Conservation (phyloP, 2,797 vertebrate species). For the Leuciscus waleckii region DNA sequence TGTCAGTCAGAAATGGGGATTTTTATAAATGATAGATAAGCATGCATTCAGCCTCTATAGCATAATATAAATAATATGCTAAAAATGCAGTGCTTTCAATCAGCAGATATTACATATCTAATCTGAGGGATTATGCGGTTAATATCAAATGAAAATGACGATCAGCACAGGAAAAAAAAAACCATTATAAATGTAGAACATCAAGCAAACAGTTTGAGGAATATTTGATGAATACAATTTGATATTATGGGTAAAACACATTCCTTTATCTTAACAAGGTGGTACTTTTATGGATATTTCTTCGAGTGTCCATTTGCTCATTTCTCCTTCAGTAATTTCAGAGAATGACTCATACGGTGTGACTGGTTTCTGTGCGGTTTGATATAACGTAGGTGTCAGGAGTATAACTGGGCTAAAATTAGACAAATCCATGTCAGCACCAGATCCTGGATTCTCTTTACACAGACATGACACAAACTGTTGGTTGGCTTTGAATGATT, state of each 20-base stretch:
- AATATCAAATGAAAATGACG: neutral
- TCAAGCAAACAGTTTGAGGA: neutral
- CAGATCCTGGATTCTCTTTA: neutral
- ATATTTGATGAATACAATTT: too few relatives aligned
- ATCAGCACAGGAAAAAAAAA: neutral
- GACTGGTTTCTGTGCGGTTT: neutral
- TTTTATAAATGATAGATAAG: neutral
- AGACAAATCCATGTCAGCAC: slow-evolving; percentile 1
- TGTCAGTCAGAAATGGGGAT: neutral
- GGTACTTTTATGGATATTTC: neutral
- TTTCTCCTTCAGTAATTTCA: slow-evolving; percentile 1
- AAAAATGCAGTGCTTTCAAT: neutral
- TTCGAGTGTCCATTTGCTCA: neutral
- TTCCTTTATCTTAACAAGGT: neutral
- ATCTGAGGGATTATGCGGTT: neutral
- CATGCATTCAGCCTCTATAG: neutral
- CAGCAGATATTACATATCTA: neutral
- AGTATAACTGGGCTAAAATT: slow-evolving; percentile 9
- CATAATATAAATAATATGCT: neutral
- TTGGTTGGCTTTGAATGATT: neutral
- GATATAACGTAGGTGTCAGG: neutral
- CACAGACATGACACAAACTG: slow-evolving; percentile 13
- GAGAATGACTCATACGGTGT: neutral
- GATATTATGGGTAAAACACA: neutral
- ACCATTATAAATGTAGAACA: neutral